phyloP scores from a whole-genome alignment of 1,140 invertebrate species.

The Heliconius congener region DNA sequence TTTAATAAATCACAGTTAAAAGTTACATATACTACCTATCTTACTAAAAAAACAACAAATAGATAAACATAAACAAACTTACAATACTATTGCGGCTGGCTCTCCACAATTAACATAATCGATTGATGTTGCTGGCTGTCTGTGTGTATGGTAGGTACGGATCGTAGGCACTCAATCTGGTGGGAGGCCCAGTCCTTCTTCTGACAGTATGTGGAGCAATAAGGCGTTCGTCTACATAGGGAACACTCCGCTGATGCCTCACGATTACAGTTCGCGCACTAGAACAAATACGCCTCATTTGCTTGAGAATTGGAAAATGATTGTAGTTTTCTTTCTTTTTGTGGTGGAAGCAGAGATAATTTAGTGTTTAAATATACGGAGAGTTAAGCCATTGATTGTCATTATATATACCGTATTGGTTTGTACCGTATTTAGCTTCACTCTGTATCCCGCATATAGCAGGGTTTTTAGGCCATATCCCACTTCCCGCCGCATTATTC shows the following conservation, averaged over 20 bases:
- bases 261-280: slow-evolving; percentile 93
- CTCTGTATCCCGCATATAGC: no score
- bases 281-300: slow-evolving; percentile 24
- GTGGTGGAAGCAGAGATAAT: no score
- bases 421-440: no score
- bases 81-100: slow-evolving; percentile 72
- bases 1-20: neutral
- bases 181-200: slow-evolving; percentile 92
- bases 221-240: slow-evolving; percentile 90
- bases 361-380: no score
- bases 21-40: neutral
- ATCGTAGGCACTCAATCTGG: slow-evolving; percentile 90
- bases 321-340: neutral
- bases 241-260: slow-evolving; percentile 93
- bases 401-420: no score
- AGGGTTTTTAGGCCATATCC: no score
- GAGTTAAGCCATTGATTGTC: no score
- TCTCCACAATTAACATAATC: slow-evolving; percentile 86
- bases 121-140: slow-evolving; percentile 83
- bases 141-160: slow-evolving; percentile 77
- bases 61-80: neutral
- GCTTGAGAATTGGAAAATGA: neutral
- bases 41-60: neutral
- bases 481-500: no score
- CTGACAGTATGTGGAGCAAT: slow-evolving; percentile 94